Conservation (phyloP, 2,888 invertebrate genomes). For the Scaptomyza parva region DNA sequence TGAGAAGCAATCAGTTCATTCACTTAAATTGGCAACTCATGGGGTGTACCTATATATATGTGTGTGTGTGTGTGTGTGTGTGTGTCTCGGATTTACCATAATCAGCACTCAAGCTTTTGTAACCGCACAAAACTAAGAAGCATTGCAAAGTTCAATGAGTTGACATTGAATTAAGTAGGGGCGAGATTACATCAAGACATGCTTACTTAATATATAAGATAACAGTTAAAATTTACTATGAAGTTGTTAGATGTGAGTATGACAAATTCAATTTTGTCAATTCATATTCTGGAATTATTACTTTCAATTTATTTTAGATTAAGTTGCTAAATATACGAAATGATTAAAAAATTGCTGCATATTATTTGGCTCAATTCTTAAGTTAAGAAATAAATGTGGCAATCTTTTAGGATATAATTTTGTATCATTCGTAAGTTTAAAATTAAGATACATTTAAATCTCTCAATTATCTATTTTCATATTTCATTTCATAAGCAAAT, state of each 20-base stretch:
- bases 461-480: no score
- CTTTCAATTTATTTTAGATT: no score
- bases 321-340: no score
- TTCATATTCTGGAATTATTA: background rate
- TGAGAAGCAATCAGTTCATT: slow-evolving; percentile 70
- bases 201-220: slow-evolving; percentile 8
- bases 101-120: slow-evolving; percentile 50
- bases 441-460: no score
- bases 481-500: no score
- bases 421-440: background rate
- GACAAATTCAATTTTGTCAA: background rate
- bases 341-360: slow-evolving; percentile 13
- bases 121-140: slow-evolving; percentile 38
- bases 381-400: background rate
- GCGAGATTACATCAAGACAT: slow-evolving; percentile 6
- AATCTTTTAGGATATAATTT: slow-evolving; percentile 9
- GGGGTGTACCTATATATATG: slow-evolving; percentile 30
- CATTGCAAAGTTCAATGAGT: slow-evolving; percentile 64
- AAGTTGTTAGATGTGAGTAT: background rate
- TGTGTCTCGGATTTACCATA: slow-evolving; percentile 43
- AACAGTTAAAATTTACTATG: background rate
- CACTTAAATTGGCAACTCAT: slow-evolving; percentile 75
- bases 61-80: slow-evolving; percentile 5
- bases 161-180: slow-evolving; percentile 58
- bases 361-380: slow-evolving; percentile 3